Evolutionary conservation across 2,888 invertebrate species (phyloP).

Genomic region (Polyploca ridens): DNA sequence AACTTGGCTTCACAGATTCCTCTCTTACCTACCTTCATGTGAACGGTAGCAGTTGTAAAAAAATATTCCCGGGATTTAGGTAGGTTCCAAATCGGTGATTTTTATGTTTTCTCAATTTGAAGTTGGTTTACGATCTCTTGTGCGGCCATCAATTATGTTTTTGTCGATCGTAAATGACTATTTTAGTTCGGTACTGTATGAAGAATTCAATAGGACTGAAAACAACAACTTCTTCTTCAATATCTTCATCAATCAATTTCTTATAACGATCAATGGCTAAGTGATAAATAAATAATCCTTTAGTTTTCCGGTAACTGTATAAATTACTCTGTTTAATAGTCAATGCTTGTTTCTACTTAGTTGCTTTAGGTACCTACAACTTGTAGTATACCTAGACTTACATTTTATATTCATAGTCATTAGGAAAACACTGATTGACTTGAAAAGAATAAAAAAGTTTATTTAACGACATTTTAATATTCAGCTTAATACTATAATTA

Average conservation of each 20-base stretch:
- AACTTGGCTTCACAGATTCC: not conserved
- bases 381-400: not conserved
- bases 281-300: too few species aligned
- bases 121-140: not conserved
- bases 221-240: not conserved
- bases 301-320: too few species aligned
- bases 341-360: too few species aligned
- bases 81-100: not conserved
- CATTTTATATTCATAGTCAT: not conserved
- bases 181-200: not conserved
- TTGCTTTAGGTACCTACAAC: too few species aligned
- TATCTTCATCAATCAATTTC: not conserved
- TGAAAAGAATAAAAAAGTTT: not conserved
- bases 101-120: too few species aligned
- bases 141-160: not conserved
- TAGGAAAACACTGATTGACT: not conserved
- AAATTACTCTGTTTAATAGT: too few species aligned
- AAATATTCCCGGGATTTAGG: not conserved
- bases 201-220: not conserved
- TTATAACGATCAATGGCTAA: too few species aligned
- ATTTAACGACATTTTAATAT: not conserved
- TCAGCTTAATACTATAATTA: not conserved
- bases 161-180: not conserved
- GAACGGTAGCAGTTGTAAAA: slow-evolving; percentile 4
- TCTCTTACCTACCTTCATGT: not conserved